phyloP scores from a whole-genome alignment of 1,140 invertebrate genomes.

The Sminthurinus signatus region DNA sequence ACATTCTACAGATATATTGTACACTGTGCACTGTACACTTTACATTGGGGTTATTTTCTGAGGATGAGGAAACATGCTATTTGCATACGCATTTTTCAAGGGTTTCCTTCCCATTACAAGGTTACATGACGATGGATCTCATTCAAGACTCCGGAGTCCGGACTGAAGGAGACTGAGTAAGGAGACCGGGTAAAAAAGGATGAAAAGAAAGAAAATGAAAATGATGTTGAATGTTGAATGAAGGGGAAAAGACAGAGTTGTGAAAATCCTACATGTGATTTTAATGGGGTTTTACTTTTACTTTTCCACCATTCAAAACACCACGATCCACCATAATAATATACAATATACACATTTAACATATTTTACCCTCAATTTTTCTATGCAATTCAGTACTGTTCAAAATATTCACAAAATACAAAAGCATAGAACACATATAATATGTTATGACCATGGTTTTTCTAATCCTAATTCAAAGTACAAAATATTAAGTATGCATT shows the following conservation, averaged over 20 bases:
- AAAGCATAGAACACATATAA: not conserved
- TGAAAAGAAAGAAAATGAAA: not conserved
- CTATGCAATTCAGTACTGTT: not conserved
- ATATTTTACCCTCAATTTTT: not conserved
- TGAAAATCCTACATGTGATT: constrained; percentile 11
- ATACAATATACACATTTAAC: not conserved
- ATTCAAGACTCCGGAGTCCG: no score
- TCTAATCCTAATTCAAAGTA: not conserved
- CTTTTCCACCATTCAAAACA: not conserved
- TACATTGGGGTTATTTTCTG: no score
- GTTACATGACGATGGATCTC: no score
- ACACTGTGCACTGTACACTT: no score
- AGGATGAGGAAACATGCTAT: no score
- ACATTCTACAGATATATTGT: no score
- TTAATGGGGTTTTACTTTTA: constrained; percentile 9
- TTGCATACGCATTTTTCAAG: no score
- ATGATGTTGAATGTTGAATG: not conserved
- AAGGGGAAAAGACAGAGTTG: not conserved
- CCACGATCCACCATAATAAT: not conserved
- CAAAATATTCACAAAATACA: not conserved
- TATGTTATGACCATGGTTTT: not conserved
- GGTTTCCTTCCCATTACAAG: no score
- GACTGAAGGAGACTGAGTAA: no score
- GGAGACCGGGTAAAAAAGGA: not conserved
- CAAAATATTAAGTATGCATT: no score